Base-by-base conservation (phyloP, 2,888 invertebrate genomes). In the Epinotia demarniana region DNA sequence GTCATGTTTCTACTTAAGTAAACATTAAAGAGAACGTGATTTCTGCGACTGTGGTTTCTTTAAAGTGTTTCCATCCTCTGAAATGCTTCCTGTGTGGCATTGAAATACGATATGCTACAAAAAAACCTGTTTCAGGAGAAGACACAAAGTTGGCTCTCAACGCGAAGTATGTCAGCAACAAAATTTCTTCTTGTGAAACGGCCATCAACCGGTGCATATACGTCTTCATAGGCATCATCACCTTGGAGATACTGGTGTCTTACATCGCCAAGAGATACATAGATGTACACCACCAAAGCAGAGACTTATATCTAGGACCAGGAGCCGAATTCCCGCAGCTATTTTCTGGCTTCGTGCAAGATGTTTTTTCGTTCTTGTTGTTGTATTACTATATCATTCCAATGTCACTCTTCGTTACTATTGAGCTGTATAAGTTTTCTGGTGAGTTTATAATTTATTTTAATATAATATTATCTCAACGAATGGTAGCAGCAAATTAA, bases 371-470 rank as follows among this genome's bases (percentile, higher is more conserved):
- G 0, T 98, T 97, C 86, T 88, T 97, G 78, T 94, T 98, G 64
- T 92, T 98, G 1, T 97, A 96, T 87, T 98, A 97, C 87, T 98
- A 98, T 84, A 95, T 97, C 78, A 97, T 98, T 78, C 98, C 98
- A 2, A 98, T 98, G 88, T 98, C 98, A 4, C 91, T 98, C 73
- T 98, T 98, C 84, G 97, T 98, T 43, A 97, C 98, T 2, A 96
- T 98, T 77, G 98, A 98, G 95, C 90, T 96, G 91, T 95, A 94
- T 81, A 95, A 95, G 77, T 95, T 95, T 81, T 88, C 95, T 78
- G 95, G 94, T 94, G 78, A 92, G 91, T 89, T 55, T 55, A 23
- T 53, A 16, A 3, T 53, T 27, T 12, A 12, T 11, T 43, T n/a
- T 18, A 1, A 12, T 1, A 18, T 19, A 3, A 12, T 18, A 18